Base-by-base conservation (phyloP, 2,113 vertebrate species). In the Myanophis thanlyinensis region DNA sequence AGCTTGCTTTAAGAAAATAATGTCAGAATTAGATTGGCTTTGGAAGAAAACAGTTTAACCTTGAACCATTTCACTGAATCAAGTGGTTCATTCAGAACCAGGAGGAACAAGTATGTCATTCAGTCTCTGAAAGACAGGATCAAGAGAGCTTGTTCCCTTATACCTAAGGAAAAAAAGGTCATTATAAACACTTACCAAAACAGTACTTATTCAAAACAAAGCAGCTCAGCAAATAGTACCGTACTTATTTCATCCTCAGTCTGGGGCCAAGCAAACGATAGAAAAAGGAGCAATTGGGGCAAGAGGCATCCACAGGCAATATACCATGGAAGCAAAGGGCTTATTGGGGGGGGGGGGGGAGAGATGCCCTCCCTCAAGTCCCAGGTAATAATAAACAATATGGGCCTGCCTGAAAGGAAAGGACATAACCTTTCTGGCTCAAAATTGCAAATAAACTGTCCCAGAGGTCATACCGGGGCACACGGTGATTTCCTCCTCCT, bases 391-490 rank as follows among this genome's bases (percentile, higher is more conserved):
- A 85, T 40, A 44, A 15, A 23, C 13, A 92, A 47, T 53, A 49
- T 2, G 85, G 47, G 2, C 54, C 40, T 89, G 44, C 10, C 23
- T 89, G 67, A 47, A 18, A 46, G 23, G n/a, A 27, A 23, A 56
- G 25, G 92, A 9, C 0, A 0, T 62, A 44, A 54, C 90, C 91
- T 56, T 92, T 94, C 40, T 0, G 0, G 23, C 49, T 87, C 40
- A 93, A 89, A 35, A 35, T 22, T 91, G 27, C 92, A 27, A 92
- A 54, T 54, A 23, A 67, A 67, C 27, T 44, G 5, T 40, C 44
- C 4, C 22, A 54, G n/a, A 8, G 30, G 90, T 85, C 97, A 96
- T 97, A 99, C 99, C 99, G 97, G 98, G 98, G 96, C 98, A 99
- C 80, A 97, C 47, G 8, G 98, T 98, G 94, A 97, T 96, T 94